Base-by-base conservation (phyloP, 2,113 vertebrate genomes). In the Nansenia antarctica region DNA sequence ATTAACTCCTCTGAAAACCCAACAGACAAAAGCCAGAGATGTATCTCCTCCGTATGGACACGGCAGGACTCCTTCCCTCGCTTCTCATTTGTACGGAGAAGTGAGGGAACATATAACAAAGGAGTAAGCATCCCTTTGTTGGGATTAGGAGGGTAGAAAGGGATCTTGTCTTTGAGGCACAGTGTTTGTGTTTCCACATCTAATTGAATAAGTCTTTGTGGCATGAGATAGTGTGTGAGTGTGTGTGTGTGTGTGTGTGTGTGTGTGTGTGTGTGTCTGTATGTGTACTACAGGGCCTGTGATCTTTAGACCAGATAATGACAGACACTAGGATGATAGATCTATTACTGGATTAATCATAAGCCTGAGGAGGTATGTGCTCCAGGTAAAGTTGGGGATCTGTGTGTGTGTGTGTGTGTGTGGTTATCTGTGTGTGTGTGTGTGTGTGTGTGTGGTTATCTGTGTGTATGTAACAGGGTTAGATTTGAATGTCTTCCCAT, bases 111-210 rank as follows among this genome's bases (percentile, higher is more conserved):
- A 72, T 77, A 82, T 73, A 89, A 90, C 88, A 90, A 90, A 88
- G 72, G 65, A 73, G 67, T 78, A 79, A 86, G 79, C 73, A 79
- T 88, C 78, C 83, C 82, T 89, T 90, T 87, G 87, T 89, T 88
- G 87, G 86, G 85, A 88, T 90, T 88, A 88, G 73, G 80, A 79
- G 68, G 69, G 77, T 80, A 84, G 78, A 87, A 89, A 88, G 86
- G 70, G 57, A 73, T 83, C 70, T 87, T 82, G 80, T 89, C 67
- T 89, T 85, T 81, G 74, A 85, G 81, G 79, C 72, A 64, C 79
- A 78, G 68, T 76, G 72, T 64, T 18, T 71, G 60, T 81, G 79
- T 87, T 88, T 86, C 83, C 80, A 62, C 68, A 80, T 85, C 81
- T 89, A 88, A 88, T 88, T 89, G 83, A 90, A 89, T 88, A 90